phyloP scores from a whole-genome alignment of 2,888 invertebrate genomes.

The Leucophenga maculata region DNA sequence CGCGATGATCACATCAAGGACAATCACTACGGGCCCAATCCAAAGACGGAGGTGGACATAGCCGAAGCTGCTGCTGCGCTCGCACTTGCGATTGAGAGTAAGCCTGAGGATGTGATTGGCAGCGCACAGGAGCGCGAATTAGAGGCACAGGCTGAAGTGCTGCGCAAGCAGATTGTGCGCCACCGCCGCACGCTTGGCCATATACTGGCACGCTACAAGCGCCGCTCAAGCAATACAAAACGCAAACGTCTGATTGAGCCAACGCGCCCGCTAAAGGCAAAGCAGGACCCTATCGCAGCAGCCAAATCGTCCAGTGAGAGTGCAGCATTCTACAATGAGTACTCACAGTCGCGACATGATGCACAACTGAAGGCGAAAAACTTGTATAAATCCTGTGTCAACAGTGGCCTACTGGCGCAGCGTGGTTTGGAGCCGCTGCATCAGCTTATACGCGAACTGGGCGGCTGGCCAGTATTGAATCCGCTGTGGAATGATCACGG shows the following conservation, averaged over 20 bases:
- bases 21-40: conserved; percentile 49
- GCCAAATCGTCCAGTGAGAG: neutral
- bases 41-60: conserved; percentile 49
- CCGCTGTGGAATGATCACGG: conserved; percentile 77
- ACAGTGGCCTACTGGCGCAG: conserved; percentile 80
- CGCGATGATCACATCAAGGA: conserved; percentile 41
- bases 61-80: conserved; percentile 14
- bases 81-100: conserved; percentile 11
- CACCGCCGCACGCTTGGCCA: conserved; percentile 56
- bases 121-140: conserved; percentile 44
- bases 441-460: conserved; percentile 80
- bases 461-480: conserved; percentile 90
- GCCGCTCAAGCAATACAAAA: conserved; percentile 56
- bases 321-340: conserved; percentile 33
- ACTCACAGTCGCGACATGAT: conserved; percentile 67
- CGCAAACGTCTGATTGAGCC: conserved; percentile 57
- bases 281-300: neutral
- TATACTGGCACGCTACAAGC: conserved; percentile 61
- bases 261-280: conserved; percentile 37
- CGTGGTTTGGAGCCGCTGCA: conserved; percentile 82
- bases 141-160: conserved; percentile 42
- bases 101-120: conserved; percentile 36
- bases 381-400: conserved; percentile 90
- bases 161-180: conserved; percentile 61
- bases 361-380: conserved; percentile 87